phyloP scores from a whole-genome alignment of 2,888 invertebrate species.

The Argynnis bischoffii region DNA sequence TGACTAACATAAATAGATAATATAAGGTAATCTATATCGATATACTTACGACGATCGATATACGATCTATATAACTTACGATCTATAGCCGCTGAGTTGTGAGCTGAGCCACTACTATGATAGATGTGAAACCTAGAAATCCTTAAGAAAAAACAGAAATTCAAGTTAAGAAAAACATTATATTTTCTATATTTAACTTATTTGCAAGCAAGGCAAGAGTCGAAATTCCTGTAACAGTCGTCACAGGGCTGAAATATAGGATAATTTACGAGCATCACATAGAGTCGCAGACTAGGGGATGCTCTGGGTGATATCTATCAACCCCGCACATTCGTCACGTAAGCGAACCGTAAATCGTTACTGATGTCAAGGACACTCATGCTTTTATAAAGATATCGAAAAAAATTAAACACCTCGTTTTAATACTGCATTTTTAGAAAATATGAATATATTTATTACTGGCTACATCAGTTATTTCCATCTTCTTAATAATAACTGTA shows the following conservation, averaged over 20 bases:
- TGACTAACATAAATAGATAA: too few species aligned
- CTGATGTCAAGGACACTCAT: slow-evolving; percentile 35
- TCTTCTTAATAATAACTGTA: neutral
- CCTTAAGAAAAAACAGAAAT: too few species aligned
- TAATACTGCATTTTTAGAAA: slow-evolving; percentile 1
- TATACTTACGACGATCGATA: too few species aligned
- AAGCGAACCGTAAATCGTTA: slow-evolving; percentile 46
- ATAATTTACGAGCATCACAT: slow-evolving; percentile 32
- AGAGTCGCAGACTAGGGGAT: slow-evolving; percentile 37
- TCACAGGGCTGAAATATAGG: slow-evolving; percentile 20
- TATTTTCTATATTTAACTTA: neutral
- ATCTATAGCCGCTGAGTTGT: too few species aligned
- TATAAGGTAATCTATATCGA: too few species aligned
- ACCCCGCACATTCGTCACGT: slow-evolving; percentile 48
- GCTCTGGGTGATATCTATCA: slow-evolving; percentile 48
- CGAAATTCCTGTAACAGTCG: slow-evolving; percentile 3
- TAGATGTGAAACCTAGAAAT: too few species aligned
- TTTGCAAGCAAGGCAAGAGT: neutral
- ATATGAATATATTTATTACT: neutral
- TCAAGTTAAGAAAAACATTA: neutral
- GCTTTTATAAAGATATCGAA: slow-evolving; percentile 30
- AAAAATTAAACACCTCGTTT: slow-evolving; percentile 19
- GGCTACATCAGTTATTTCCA: neutral
- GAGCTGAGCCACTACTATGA: too few species aligned
- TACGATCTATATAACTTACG: too few species aligned